Percentiles rank a stretch among this genome's conserved stretches.
phyloP scores from a whole-genome alignment of 2,888 invertebrate genomes.

The Caenorhabditis plicata region DNA sequence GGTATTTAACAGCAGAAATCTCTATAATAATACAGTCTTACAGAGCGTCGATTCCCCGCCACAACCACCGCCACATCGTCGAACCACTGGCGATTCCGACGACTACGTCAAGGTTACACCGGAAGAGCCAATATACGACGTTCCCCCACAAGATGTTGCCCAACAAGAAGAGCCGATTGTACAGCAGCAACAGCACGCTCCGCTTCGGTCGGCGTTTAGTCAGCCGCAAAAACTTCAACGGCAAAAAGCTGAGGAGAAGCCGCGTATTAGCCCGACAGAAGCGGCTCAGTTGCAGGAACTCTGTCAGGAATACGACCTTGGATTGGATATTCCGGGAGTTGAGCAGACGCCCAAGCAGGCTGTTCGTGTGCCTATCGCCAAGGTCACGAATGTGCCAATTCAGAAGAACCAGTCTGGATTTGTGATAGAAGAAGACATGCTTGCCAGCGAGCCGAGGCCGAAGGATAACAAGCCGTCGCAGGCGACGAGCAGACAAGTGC shows the following conservation, averaged over 20 bases:
- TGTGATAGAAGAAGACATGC: slow-evolving; percentile 64
- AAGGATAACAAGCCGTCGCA: slow-evolving; percentile 29
- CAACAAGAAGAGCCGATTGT: no score
- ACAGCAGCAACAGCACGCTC: no score
- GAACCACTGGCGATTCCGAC: slow-evolving; percentile 41
- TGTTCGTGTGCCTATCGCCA: slow-evolving; percentile 15
- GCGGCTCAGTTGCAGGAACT: slow-evolving; percentile 42
- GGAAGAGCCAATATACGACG: slow-evolving; percentile 39
- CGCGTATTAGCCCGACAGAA: slow-evolving; percentile 39
- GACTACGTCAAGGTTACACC: slow-evolving; percentile 44
- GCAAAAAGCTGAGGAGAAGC: slow-evolving; percentile 1
- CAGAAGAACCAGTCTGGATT: slow-evolving; percentile 31
- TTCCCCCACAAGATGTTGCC: slow-evolving; percentile 26
- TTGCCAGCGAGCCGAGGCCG: slow-evolving; percentile 41
- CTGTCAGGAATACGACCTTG: slow-evolving; percentile 46
- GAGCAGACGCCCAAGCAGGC: no score
- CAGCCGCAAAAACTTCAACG: no score
- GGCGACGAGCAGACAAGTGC: slow-evolving; percentile 45
- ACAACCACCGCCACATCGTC: not conserved
- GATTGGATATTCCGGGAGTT: slow-evolving; percentile 36
- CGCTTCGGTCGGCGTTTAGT: no score
- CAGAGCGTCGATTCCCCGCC: not conserved
- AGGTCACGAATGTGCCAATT: not conserved
- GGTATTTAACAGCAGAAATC: slow-evolving; percentile 8
- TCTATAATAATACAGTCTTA: slow-evolving; percentile 1